Percentiles rank a stretch among this genome's conserved stretches.
Evolutionary conservation across 2,888 invertebrate species (phyloP).

Genomic region (Penaeus monodon): DNA sequence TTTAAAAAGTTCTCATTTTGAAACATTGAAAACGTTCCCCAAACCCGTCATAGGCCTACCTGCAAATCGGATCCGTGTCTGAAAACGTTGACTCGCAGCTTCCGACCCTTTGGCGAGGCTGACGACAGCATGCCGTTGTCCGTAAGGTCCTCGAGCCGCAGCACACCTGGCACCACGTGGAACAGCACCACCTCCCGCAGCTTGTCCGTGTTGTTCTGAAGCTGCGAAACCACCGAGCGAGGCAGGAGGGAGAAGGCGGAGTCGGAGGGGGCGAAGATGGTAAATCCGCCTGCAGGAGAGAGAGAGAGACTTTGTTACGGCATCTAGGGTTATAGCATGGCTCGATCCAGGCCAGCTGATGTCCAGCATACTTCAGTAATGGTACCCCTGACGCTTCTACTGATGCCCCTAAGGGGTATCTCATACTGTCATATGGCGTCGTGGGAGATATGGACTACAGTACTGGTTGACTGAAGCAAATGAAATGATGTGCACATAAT

Average conservation of each 20-base stretch:
- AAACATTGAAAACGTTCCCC: too few species aligned
- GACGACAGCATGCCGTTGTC: slow-evolving; percentile 65
- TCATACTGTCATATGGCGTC: too few species aligned
- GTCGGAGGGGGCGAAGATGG: slow-evolving; percentile 62
- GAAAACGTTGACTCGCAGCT: slow-evolving; percentile 55
- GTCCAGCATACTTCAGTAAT: too few species aligned
- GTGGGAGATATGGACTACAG: too few species aligned
- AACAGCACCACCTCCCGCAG: slow-evolving; percentile 67
- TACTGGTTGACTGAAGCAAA: too few species aligned
- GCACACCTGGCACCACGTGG: slow-evolving; percentile 68
- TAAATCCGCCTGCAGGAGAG: slow-evolving; percentile 51
- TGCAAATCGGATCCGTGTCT: slow-evolving; percentile 42
- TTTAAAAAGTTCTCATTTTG: too few species aligned
- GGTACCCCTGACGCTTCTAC: too few species aligned
- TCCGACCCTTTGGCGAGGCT: slow-evolving; percentile 52
- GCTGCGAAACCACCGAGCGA: slow-evolving; percentile 32
- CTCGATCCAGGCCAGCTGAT: too few species aligned
- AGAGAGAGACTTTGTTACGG: background rate
- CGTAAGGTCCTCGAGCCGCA: slow-evolving; percentile 53
- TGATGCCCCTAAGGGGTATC: too few species aligned
- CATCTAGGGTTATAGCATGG: background rate
- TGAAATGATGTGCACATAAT: too few species aligned
- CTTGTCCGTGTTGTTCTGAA: slow-evolving; percentile 62
- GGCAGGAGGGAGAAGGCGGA: slow-evolving; percentile 61
- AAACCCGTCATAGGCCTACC: slow-evolving; percentile 16